A percentile compares a stretch with the other conserved stretches of the same genome.
Evolutionary conservation across 2,888 invertebrate species (phyloP).

Genomic region (Sinhomidia bicolor): DNA sequence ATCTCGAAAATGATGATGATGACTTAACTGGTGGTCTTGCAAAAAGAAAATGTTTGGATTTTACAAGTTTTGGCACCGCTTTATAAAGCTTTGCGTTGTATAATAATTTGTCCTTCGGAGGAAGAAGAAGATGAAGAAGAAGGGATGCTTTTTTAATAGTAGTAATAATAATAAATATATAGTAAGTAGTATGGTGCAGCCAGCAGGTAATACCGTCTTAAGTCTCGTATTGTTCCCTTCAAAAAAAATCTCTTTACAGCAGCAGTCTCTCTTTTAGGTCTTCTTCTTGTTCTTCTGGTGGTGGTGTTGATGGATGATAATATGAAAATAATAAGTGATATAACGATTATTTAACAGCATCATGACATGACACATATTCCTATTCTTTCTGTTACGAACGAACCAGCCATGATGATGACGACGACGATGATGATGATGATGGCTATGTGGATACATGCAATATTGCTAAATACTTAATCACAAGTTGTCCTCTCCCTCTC

Average conservation of each 20-base stretch:
- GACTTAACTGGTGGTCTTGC: slow-evolving; percentile 45
- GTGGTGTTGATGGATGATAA: slow-evolving; percentile 47
- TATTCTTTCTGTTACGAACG: slow-evolving; percentile 30
- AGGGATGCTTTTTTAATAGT: background rate
- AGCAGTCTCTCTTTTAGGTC: background rate
- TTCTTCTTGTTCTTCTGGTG: slow-evolving; percentile 18
- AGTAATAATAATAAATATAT: too few relatives aligned
- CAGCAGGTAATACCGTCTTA: background rate
- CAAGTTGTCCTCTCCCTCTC: slow-evolving; percentile 60
- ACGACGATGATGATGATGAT: slow-evolving; percentile 33
- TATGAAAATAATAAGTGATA: slow-evolving; percentile 70
- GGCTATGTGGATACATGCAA: slow-evolving; percentile 12
- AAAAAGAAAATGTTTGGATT: slow-evolving; percentile 45
- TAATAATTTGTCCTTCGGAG: slow-evolving; percentile 64
- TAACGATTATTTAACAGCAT: slow-evolving; percentile 72
- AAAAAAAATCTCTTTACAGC: slow-evolving; percentile 42
- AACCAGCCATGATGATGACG: background rate
- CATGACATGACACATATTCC: slow-evolving; percentile 67
- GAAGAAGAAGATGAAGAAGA: too few relatives aligned
- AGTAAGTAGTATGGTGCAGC: background rate
- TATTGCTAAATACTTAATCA: slow-evolving; percentile 65
- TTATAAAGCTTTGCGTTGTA: slow-evolving; percentile 65
- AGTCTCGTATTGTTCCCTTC: slow-evolving; percentile 61
- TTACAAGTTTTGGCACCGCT: slow-evolving; percentile 46
- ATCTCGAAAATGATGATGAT: background rate